A percentile compares a stretch with the other conserved stretches of the same genome.
These are phyloP conservation scores for Hippopotamus amphibius DNA, from an alignment of 2,113 vertebrate species.

Conservation along the genomic window DNA sequence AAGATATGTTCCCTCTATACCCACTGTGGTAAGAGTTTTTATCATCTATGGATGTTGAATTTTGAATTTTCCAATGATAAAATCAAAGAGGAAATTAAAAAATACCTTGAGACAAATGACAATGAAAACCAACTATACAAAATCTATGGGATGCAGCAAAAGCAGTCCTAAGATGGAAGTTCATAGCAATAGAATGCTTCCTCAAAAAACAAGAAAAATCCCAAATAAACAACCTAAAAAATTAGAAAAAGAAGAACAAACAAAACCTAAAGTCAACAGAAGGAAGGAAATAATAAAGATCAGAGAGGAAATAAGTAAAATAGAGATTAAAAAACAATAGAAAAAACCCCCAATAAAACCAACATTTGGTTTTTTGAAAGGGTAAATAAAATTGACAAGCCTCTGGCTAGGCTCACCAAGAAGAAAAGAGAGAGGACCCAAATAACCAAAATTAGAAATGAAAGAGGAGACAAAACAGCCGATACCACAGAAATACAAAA, in stretches of 20 bases:
- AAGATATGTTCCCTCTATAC: background rate
- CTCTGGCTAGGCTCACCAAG: background rate
- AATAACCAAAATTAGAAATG: background rate
- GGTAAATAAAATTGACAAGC: background rate
- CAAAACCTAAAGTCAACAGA: background rate
- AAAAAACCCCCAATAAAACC: background rate
- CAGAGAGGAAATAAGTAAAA: background rate
- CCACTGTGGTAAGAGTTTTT: background rate
- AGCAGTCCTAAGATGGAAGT: background rate
- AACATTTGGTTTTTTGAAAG: background rate
- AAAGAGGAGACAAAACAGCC: background rate
- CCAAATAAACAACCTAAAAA: background rate
- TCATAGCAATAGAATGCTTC: background rate
- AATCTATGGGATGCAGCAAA: background rate
- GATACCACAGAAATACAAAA: background rate
- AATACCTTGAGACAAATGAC: background rate
- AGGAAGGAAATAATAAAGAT: background rate
- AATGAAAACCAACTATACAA: background rate
- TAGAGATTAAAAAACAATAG: background rate
- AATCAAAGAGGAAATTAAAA: background rate
- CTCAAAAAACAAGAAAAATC: background rate
- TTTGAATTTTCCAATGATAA: background rate
- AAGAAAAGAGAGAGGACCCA: background rate
- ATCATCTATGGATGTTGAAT: background rate
- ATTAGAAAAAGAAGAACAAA: background rate